A percentile compares a stretch with the other conserved stretches of the same genome.
Evolutionary conservation across 2,888 invertebrate genomes (phyloP).

Genomic region (Pseudococcus viburni): DNA sequence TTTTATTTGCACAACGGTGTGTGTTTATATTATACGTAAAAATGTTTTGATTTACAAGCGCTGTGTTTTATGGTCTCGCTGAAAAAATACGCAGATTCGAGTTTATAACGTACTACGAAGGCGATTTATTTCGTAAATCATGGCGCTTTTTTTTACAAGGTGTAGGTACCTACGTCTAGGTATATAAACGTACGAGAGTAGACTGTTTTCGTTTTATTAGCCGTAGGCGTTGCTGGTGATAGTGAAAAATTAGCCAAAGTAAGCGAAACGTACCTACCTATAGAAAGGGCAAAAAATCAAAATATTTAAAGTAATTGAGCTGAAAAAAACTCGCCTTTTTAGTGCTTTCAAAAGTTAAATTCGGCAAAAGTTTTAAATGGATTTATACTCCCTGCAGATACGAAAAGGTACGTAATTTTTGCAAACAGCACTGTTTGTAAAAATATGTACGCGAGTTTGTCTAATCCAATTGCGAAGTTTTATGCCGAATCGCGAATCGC

Average conservation of each 20-base stretch:
- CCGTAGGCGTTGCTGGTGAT: conserved; percentile 2
- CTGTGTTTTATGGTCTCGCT: neutral
- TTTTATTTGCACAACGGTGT: neutral
- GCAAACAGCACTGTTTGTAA: neutral
- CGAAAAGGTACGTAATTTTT: conserved; percentile 34
- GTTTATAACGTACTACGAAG: neutral
- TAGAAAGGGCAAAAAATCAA: neutral
- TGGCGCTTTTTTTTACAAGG: neutral
- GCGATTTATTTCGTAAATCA: conserved; percentile 7
- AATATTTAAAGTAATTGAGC: conserved; percentile 39
- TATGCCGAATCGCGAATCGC: neutral
- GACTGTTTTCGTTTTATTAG: conserved; percentile 4
- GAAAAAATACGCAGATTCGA: neutral
- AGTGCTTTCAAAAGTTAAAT: conserved; percentile 34
- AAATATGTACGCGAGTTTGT: conserved; percentile 30
- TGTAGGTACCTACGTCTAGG: too few species aligned
- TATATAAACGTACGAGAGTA: too few species aligned
- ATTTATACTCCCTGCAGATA: conserved; percentile 29
- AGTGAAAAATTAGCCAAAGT: conserved; percentile 3
- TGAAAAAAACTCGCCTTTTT: conserved; percentile 17
- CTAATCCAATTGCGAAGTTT: neutral
- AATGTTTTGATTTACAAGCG: neutral
- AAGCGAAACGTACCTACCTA: neutral
- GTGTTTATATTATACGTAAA: neutral
- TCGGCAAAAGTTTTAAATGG: conserved; percentile 30